Percentiles rank a stretch among this genome's conserved stretches.
Conservation (phyloP, 2,797 vertebrate genomes). For the Acestrorhynchus altus region DNA sequence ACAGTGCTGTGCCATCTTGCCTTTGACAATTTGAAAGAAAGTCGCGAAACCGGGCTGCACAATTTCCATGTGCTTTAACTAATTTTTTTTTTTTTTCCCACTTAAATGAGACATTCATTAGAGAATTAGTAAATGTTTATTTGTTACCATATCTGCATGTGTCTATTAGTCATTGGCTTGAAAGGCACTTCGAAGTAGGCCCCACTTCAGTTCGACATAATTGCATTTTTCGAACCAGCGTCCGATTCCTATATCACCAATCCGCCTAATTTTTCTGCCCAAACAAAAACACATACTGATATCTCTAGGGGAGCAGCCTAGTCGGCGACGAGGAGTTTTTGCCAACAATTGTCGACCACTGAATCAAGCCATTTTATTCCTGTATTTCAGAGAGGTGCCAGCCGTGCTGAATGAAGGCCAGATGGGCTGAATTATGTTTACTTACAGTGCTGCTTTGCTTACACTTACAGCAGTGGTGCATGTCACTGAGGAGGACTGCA, state of each 20-base stretch:
- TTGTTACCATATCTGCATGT: not conserved
- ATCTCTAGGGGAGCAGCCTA: constrained; percentile 27
- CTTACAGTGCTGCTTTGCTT: constrained; percentile 34
- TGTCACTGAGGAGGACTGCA: constrained; percentile 33
- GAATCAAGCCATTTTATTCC: constrained; percentile 31
- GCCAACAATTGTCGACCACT: constrained; percentile 10
- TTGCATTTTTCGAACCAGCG: not conserved
- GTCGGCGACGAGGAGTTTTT: constrained; percentile 1
- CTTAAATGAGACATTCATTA: not conserved
- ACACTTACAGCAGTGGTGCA: constrained; percentile 36
- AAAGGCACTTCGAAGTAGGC: not conserved
- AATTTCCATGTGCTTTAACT: not conserved
- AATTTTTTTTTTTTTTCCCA: not conserved
- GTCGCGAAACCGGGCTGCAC: not conserved
- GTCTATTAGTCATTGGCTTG: constrained; percentile 1
- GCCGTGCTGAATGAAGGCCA: constrained; percentile 38
- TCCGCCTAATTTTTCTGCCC: constrained; percentile 15
- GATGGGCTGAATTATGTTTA: constrained; percentile 49
- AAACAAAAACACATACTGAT: constrained; percentile 36
- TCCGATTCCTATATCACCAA: not conserved
- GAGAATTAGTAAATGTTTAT: constrained; percentile 2
- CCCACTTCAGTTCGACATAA: constrained; percentile 17
- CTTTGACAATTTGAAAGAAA: constrained; percentile 5
- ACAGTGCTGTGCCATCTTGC: not conserved
- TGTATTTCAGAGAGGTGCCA: constrained; percentile 31